Evolutionary conservation across 30 jellyfish, hydroid and myxozoan genomes (phyloP), one percentile per base, ranked within the genome.

Genomic region (Aurelia aurita): DNA sequence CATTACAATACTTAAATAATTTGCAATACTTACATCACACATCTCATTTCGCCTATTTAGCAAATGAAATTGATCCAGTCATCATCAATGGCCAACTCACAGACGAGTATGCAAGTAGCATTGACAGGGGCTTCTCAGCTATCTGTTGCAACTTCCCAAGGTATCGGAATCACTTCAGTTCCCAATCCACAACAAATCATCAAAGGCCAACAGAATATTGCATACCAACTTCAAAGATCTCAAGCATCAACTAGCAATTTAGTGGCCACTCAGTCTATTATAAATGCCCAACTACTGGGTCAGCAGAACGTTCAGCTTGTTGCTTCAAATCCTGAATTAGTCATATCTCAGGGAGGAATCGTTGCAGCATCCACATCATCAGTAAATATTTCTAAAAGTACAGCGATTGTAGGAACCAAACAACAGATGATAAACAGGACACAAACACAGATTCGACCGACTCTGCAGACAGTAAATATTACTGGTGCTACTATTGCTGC

Each of bases 121-220:
- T 65, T 80, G 19, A 71, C 86, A 20, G 87, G 87, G 26, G 58
- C 62, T 34, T 34, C 67, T 13, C 88, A 77, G 72, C 22, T 83
- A 39, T 74, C 93, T 4, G 69, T 66, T 51, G 76, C 93, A 5
- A 27, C 93, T 35, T 29, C 93, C n/a, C 93, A 59, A 58, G 80
- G 86, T 0, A 46, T 83, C 1, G 87, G 87, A 29, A 54, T 71
- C 44, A 53, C 87, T 20, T 21, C 91, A 26, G 78, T 35, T 15
- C 91, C 58, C 57, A 54, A n/a, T 31, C 78, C 74, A 29, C 93
- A 69, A 44, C 93, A 83, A 32, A 27, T 71, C 16, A 83, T 83
- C 55, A 83, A 58, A 71, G 67, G 59, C 9, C 93, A 83, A 31
- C 93, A 60, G 49, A 70, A 83, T 44, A 70, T 83, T 7, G 60